Evolutionary conservation across 2,888 invertebrate species (phyloP), one percentile per base, ranked within the genome.

Genomic region (Chaetogeoica ovagalla): DNA sequence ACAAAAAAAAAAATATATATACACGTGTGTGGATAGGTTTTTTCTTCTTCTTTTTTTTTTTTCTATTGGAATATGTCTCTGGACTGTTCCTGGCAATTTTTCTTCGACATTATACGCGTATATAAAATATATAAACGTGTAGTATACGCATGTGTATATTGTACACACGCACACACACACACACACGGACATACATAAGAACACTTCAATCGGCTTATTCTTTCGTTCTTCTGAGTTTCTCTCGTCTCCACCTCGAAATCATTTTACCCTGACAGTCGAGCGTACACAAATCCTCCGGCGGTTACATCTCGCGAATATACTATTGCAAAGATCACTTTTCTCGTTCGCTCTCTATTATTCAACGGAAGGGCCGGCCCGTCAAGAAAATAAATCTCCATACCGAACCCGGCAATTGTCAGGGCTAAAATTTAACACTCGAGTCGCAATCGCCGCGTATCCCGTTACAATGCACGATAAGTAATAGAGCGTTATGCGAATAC

Each of bases 201-300:
- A 77, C 77, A 70, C 77, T 70, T 69, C 77, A 77, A 77, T 69
- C 77, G 77, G 77, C 77, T 77, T 77, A 77, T 52, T 17, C 37
- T 17, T 37, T 55, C n/a, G 7, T 66, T 48, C 48, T 19, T 23
- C 21, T 13, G 48, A 30, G 30, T 55, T 65, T 75, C 62, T 52
- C 57, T 57, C 65, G 57, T 57, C 74, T 57, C 57, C 30, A 19
- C 11, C 43, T 17, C 43, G 15, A 43, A 68, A 76, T 76, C 43
- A 76, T 76, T 75, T 69, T 69, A 76, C 30, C 23, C 37, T 23
- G 69, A 52, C 77, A 62, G 69, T 69, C 17, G 77, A 77, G 77
- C 11, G 19, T 52, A 23, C 69, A 21, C 9, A 68, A 69, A 77
- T 77, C 69, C 77, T 70, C 52, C 37, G n/a, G 37, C 37, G n/a